Evolutionary conservation across 2,113 vertebrate species (phyloP).

Genomic region (Xiphias gladius): DNA sequence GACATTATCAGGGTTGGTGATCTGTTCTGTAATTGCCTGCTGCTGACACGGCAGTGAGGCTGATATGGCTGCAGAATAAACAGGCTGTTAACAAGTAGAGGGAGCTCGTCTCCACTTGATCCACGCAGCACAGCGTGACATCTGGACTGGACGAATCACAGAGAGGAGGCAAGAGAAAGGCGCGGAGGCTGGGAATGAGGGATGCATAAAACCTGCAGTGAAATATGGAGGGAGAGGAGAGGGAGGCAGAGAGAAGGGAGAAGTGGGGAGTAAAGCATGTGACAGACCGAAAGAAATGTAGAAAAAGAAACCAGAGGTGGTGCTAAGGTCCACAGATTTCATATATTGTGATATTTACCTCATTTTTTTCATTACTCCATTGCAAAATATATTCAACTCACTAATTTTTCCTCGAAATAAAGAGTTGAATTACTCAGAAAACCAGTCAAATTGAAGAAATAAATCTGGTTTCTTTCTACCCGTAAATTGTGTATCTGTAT

Average conservation of each 20-base stretch:
- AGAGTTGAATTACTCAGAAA: no score
- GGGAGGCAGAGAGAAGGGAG: not conserved
- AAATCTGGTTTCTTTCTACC: no score
- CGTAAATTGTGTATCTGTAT: no score
- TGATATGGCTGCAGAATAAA: constrained; percentile 65
- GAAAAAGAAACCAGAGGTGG: no score
- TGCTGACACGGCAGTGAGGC: constrained; percentile 61
- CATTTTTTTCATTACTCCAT: no score
- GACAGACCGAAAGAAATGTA: not conserved
- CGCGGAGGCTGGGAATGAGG: not conserved
- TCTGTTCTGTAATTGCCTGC: constrained; percentile 72
- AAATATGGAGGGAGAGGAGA: constrained; percentile 5
- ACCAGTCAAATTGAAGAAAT: no score
- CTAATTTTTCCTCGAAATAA: no score
- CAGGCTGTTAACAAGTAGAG: constrained; percentile 60
- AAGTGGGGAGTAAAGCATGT: not conserved
- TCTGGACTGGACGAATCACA: constrained; percentile 30
- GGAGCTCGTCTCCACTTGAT: constrained; percentile 40
- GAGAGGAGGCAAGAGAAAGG: constrained; percentile 1
- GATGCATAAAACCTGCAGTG: constrained; percentile 8
- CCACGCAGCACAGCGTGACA: constrained; percentile 32
- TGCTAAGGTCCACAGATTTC: no score
- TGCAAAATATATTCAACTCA: no score
- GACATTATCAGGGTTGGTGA: constrained; percentile 67
- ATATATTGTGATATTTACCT: no score